A percentile compares a stretch with the other conserved stretches of the same genome.
Evolutionary conservation across 2,797 vertebrate genomes (phyloP).

Genomic region (Hirundo rustica): DNA sequence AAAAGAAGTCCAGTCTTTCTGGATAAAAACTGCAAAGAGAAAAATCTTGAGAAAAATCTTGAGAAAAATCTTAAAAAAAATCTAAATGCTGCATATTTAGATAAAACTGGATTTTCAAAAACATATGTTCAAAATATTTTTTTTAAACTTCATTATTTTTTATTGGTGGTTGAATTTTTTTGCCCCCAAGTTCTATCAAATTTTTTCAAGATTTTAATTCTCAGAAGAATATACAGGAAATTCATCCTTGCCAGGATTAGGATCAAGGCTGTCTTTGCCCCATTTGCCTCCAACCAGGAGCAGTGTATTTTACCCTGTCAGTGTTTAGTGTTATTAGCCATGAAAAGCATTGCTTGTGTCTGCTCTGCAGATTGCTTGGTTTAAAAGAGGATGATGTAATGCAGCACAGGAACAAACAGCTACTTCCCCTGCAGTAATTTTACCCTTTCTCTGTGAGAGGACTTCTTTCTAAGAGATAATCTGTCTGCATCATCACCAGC

Average conservation of each 20-base stretch:
- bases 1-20: background rate
- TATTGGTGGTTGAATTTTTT: too few relatives aligned
- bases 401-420: background rate
- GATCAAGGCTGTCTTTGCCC: background rate
- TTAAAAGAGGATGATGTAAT: slow-evolving; percentile 16
- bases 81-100: background rate
- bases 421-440: slow-evolving; percentile 1
- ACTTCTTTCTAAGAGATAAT: background rate
- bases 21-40: background rate
- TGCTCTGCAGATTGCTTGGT: slow-evolving; percentile 1
- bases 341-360: background rate
- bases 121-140: background rate
- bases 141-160: background rate
- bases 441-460: background rate
- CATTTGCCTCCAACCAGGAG: background rate
- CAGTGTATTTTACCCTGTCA: background rate
- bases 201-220: background rate
- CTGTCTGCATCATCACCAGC: slow-evolving; percentile 9
- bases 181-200: fast-evolving
- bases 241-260: background rate
- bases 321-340: background rate
- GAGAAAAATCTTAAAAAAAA: background rate
- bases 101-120: background rate
- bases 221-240: background rate
- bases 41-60: background rate